Evolutionary conservation across 2,113 vertebrate genomes (phyloP), one percentile per base, ranked within the genome.

Genomic region (Eurystomus gularis): DNA sequence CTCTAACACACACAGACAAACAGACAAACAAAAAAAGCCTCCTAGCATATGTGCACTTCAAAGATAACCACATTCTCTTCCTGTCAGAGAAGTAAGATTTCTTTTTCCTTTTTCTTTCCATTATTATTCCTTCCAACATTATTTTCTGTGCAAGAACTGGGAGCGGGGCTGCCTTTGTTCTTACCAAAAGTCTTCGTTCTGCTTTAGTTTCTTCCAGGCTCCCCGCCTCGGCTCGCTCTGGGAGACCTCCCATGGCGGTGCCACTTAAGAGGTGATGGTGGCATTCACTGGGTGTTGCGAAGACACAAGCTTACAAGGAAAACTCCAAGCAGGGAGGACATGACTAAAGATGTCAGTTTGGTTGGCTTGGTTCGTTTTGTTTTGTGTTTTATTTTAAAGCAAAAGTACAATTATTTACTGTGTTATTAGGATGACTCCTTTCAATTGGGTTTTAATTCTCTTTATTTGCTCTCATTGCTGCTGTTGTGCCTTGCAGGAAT

Each of bases 391-490:
- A 96, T 97, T 97, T 96, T 97, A 82, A 97, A 98, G 97, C 96
- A 97, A 97, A 98, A 97, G 96, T 96, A 98, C 96, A 97, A 97
- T 95, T 97, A 97, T 97, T 97, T 97, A 96, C 90, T 88, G 57
- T 97, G 94, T 98, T 96, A 97, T 91, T 96, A 96, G 97, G 98
- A 96, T 95, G 97, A 96, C 89, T 98, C 97, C 97, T 97, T 97
- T 97, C 88, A 97, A 96, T 23, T 93, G 70, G 95, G 94, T 97
- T 96, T 97, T 95, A 94, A 94, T 97, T 98, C 86, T 97, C 96
- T 97, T 97, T 97, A 97, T 98, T 98, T 97, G 97, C 97, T 97
- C 96, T 98, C 97, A 96, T 96, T 97, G 82, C 89, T 97, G 97
- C 88, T 95, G 96, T 96, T 97, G 95, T 97, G 97, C 96, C 98